A percentile compares a stretch with the other conserved stretches of the same genome.
Evolutionary conservation across 2,888 invertebrate species (phyloP).

Genomic region (Spatulosminthurus flaviceps): DNA sequence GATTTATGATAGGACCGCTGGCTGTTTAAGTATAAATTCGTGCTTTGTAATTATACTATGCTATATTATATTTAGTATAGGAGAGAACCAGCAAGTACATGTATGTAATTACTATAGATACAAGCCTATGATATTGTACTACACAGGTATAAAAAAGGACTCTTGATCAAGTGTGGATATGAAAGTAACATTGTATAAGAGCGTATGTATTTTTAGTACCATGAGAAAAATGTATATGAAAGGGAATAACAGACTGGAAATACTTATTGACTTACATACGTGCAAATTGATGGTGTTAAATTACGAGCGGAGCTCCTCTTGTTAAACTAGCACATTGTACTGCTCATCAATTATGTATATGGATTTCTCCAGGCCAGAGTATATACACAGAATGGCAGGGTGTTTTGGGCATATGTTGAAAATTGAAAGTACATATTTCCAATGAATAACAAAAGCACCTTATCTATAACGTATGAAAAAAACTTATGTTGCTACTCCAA

Average conservation of each 20-base stretch:
- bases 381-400: not conserved
- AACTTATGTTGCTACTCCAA: too few relatives aligned
- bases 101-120: too few relatives aligned
- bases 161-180: too few relatives aligned
- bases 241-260: not conserved
- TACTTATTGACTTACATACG: not conserved
- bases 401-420: not conserved
- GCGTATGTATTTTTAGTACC: too few relatives aligned
- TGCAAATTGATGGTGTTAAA: conserved; percentile 13
- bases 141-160: too few relatives aligned
- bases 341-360: conserved; percentile 3
- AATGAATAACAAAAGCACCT: not conserved
- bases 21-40: conserved; percentile 13
- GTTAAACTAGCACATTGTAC: not conserved
- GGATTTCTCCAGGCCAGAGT: not conserved
- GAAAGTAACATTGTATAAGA: too few relatives aligned
- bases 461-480: not conserved
- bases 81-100: too few relatives aligned
- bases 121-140: too few relatives aligned
- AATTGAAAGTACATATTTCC: not conserved
- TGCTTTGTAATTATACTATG: not conserved
- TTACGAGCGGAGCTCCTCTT: not conserved
- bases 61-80: too few relatives aligned
- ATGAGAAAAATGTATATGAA: too few relatives aligned
- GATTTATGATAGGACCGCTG: conserved; percentile 9